These are phyloP conservation scores for Datnioides undecimradiatus DNA, from an alignment of 2,113 vertebrate genomes.

Conservation along the genomic window DNA sequence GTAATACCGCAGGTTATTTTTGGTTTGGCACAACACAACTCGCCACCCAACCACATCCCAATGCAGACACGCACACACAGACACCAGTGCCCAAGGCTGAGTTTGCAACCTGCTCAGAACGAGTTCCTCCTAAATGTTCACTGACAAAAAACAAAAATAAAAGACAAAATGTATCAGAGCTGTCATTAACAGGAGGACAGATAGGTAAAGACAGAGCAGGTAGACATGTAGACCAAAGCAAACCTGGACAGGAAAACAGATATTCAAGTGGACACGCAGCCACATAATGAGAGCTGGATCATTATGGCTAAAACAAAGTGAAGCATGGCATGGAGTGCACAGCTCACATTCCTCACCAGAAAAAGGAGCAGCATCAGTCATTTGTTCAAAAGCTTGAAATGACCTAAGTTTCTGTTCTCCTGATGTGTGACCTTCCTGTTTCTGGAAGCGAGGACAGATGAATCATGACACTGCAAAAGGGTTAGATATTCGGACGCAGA, in stretches of 20 bases:
- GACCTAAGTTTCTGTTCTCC: too few species aligned
- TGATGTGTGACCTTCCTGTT: not conserved
- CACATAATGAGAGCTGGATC: not conserved
- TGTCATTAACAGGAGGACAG: not conserved
- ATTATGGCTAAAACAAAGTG: not conserved
- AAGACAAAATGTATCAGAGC: not conserved
- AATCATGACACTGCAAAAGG: not conserved
- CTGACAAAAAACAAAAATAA: not conserved
- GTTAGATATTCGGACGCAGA: not conserved
- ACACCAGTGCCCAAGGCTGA: constrained; percentile 28
- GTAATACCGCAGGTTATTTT: constrained; percentile 2
- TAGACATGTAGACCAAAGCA: not conserved
- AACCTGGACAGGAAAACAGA: not conserved
- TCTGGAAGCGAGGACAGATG: not conserved
- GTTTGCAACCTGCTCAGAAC: not conserved
- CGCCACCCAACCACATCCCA: not conserved
- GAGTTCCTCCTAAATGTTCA: constrained; percentile 8
- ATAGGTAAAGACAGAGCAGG: not conserved
- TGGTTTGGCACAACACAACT: constrained; percentile 11
- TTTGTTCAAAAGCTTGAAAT: not conserved
- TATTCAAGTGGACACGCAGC: not conserved
- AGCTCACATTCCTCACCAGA: not conserved
- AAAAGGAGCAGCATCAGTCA: not conserved
- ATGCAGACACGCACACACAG: constrained; percentile 5
- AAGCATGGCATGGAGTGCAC: not conserved